Conservation (phyloP, 2,113 vertebrate species). For the Circaetus gallicus region DNA sequence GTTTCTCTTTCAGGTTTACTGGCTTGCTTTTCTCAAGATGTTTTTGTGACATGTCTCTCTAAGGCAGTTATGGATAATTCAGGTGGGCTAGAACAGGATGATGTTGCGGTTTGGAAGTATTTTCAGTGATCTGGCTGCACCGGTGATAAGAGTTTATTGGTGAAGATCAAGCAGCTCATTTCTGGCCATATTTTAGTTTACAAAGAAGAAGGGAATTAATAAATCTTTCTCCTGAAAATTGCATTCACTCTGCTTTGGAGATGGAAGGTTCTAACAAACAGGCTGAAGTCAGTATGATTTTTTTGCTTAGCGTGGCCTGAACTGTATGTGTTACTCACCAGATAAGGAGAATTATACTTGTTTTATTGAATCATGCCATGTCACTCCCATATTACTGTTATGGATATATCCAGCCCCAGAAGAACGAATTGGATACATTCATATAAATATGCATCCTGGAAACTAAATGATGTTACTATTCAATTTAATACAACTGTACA, state of each 20-base stretch:
- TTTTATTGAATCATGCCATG: neutral
- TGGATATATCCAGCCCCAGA: neutral
- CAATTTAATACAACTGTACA: neutral
- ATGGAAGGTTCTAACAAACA: neutral
- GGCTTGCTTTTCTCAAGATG: neutral
- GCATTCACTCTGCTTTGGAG: neutral
- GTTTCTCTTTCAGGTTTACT: neutral
- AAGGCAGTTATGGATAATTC: neutral
- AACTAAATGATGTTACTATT: neutral
- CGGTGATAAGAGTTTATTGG: neutral
- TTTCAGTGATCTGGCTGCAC: neutral
- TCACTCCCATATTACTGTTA: neutral
- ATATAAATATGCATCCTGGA: neutral
- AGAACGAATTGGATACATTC: neutral
- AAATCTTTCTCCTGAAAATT: neutral
- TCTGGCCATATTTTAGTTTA: neutral
- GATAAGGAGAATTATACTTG: neutral
- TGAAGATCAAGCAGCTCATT: neutral
- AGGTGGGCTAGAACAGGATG: neutral
- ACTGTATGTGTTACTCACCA: neutral
- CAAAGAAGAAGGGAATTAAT: neutral
- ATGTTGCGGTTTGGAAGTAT: neutral
- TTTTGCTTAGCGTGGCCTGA: neutral
- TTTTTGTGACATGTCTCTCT: neutral
- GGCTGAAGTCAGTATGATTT: neutral